phyloP scores from a whole-genome alignment of 2,888 invertebrate species.

The Mechanitis messenoides region DNA sequence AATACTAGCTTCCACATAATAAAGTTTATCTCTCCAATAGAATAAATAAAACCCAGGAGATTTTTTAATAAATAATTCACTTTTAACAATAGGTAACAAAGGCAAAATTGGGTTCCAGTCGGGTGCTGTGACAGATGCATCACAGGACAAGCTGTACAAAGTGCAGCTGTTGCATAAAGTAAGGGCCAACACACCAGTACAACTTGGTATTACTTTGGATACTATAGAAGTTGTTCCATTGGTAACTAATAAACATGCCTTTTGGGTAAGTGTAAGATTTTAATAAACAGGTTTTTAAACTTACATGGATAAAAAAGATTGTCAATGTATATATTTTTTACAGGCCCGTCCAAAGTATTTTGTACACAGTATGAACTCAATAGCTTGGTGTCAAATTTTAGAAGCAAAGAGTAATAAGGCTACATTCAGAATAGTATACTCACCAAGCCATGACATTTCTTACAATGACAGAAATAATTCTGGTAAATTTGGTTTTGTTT shows the following conservation, averaged over 20 bases:
- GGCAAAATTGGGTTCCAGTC: constrained; percentile 56
- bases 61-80: not conserved
- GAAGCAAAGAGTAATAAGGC: constrained; percentile 85
- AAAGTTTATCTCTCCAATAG: not conserved
- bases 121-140: constrained; percentile 89
- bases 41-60: not conserved
- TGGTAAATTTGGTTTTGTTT: constrained; percentile 37
- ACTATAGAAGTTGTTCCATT: constrained; percentile 94
- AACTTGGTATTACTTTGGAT: constrained; percentile 91
- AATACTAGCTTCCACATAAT: constrained; percentile 20
- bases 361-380: constrained; percentile 89
- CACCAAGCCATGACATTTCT: constrained; percentile 53
- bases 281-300: not conserved
- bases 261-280: constrained; percentile 65
- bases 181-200: constrained; percentile 88
- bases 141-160: constrained; percentile 88
- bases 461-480: constrained; percentile 48
- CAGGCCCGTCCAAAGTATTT: constrained; percentile 85
- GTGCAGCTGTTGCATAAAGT: constrained; percentile 88
- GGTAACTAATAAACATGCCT: constrained; percentile 79
- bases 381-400: constrained; percentile 90
- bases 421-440: constrained; percentile 84
- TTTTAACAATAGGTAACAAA: constrained; percentile 29
- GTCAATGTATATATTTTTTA: constrained; percentile 20
- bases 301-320: not conserved